Conservation (phyloP, 2,888 invertebrate genomes). For the Notodonta ziczac region DNA sequence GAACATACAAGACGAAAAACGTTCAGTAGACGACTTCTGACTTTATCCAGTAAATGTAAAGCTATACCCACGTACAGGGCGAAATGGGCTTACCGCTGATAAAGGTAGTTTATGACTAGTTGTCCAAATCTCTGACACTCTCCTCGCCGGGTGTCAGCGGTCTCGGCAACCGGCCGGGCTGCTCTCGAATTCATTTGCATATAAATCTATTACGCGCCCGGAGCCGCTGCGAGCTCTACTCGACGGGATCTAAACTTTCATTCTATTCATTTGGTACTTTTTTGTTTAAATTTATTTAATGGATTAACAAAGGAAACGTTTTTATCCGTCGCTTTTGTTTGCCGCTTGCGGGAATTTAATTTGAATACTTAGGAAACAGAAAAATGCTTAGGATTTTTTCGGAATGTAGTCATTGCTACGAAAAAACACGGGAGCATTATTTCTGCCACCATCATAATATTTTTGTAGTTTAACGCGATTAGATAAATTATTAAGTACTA, state of each 20-base stretch:
- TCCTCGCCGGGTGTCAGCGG: background rate
- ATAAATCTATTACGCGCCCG: constrained; percentile 37
- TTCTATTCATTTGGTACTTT: constrained; percentile 32
- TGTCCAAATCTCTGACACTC: background rate
- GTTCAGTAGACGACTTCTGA: no score
- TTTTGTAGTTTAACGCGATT: no score
- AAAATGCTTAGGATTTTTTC: constrained; percentile 5
- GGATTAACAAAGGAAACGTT: constrained; percentile 38
- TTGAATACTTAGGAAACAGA: constrained; percentile 24
- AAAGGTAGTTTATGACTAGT: background rate
- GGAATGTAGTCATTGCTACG: constrained; percentile 28
- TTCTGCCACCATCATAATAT: no score
- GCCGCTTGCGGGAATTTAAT: constrained; percentile 30
- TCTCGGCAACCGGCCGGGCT: background rate
- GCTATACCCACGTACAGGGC: background rate
- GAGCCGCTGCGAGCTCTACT: constrained; percentile 22
- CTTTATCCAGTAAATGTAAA: background rate
- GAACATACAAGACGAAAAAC: no score
- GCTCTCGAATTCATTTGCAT: constrained; percentile 29
- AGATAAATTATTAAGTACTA: no score
- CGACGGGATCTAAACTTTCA: constrained; percentile 33
- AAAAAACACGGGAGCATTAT: constrained; percentile 15
- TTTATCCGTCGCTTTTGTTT: constrained; percentile 33
- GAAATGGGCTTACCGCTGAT: background rate
- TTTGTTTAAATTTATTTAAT: constrained; percentile 39